Evolutionary conservation across 1,140 invertebrate genomes (phyloP), one percentile per base, ranked within the genome.

Genomic region (Drosophila lacteicornis): DNA sequence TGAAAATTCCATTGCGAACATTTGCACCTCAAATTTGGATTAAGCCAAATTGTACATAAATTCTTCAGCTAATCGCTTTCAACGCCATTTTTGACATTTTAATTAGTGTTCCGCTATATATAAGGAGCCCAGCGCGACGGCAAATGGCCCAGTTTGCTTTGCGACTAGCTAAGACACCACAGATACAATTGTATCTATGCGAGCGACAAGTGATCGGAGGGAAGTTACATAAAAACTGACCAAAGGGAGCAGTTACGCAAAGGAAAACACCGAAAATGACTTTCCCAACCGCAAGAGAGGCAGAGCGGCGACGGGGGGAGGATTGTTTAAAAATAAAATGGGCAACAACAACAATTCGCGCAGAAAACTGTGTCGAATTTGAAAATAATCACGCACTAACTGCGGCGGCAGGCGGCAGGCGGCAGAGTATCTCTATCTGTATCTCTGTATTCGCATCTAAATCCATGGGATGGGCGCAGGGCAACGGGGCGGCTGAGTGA

Each of bases 361-460:
- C 75, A 79, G 73, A 88, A 90, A 90, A 90, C 81, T 90, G 85
- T 90, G 85, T 90, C 85, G 85, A 90, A 90, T 90, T 90, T 90
- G 85, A 90, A 90, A 90, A 90, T 90, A 90, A 90, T 90, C 85
- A 90, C 85, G 53, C 85, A 88, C 84, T 84, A 84, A 88, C 85
- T 88, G 74, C 84, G 66, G 51, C 65, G 46, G 12, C 55, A 57
- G 19, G 58, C 50, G 33, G 47, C 55, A 47, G 30, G 42, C 19
- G 27, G 47, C 15, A n/a, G 33, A 58, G 57, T 53, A 47, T 47
- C 67, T 62, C 47, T 53, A 47, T 47, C 67, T 62, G 43, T 53
- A 47, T 43, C n/a, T 27, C 12, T 33, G 13, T 38, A 7, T 55
- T 40, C 19, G 65, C 50, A 68, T 68, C 65, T 47, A 69, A 76